A percentile compares a stretch with the other conserved stretches of the same genome.
These are phyloP conservation scores for Pelobates fuscus DNA, from an alignment of 2,113 vertebrate genomes.

Conservation along the genomic window DNA sequence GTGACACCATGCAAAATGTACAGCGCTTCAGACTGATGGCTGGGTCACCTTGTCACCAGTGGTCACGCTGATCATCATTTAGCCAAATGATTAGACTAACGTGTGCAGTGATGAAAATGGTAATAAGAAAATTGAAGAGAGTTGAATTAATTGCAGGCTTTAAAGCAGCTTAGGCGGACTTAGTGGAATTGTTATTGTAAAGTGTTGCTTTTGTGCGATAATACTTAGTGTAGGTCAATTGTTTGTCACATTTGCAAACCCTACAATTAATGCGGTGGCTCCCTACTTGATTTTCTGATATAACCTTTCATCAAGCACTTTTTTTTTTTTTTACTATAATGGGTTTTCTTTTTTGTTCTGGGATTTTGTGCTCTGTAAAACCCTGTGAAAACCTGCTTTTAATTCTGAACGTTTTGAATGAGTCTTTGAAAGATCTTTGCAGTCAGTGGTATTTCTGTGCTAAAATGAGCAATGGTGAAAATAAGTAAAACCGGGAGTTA, in stretches of 20 bases:
- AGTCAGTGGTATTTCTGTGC: no score
- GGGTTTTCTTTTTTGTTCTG: neutral
- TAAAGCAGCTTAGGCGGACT: neutral
- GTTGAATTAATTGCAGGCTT: conserved; percentile 16
- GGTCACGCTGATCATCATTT: conserved; percentile 14
- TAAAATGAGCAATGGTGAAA: no score
- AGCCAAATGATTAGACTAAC: neutral
- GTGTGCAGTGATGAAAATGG: conserved; percentile 9
- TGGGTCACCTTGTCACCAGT: conserved; percentile 6
- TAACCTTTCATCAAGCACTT: neutral
- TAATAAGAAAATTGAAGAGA: conserved; percentile 12
- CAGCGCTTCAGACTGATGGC: neutral
- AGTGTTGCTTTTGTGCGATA: conserved; percentile 1
- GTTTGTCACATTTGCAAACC: conserved; percentile 9
- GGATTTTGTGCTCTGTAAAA: neutral
- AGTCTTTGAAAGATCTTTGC: no score
- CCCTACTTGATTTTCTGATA: neutral
- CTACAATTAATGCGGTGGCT: neutral
- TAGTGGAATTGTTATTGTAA: conserved; percentile 4
- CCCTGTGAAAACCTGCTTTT: no score
- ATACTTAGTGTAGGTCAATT: conserved; percentile 1
- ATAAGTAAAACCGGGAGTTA: no score
- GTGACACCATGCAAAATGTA: neutral
- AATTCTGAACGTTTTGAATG: no score
- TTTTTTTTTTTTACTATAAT: neutral